Evolutionary conservation across 2,888 invertebrate genomes (phyloP).

Genomic region (Ectemnius continuus): DNA sequence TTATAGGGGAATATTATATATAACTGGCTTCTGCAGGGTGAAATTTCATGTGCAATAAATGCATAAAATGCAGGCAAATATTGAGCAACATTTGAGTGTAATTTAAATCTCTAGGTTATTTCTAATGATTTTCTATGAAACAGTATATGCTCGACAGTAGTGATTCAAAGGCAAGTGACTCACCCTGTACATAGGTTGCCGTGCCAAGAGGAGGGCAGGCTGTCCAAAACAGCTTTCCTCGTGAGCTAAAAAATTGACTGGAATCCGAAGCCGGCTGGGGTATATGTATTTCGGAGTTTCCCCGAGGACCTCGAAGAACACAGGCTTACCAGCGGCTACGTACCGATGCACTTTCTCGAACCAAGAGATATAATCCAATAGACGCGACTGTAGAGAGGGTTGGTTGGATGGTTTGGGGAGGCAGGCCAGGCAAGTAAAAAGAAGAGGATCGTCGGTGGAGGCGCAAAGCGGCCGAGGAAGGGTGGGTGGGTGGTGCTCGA

Average conservation of each 20-base stretch:
- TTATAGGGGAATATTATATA: too few species aligned
- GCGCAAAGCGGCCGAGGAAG: not conserved
- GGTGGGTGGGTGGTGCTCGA: not conserved
- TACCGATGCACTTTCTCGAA: slow-evolving; percentile 55
- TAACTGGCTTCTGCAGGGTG: too few species aligned
- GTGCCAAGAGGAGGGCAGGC: not conserved
- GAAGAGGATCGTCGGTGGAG: slow-evolving; percentile 13
- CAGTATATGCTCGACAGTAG: too few species aligned
- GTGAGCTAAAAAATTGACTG: slow-evolving; percentile 44
- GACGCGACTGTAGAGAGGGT: slow-evolving; percentile 41
- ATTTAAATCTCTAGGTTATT: too few species aligned
- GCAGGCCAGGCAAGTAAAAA: slow-evolving; percentile 35
- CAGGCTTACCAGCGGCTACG: slow-evolving; percentile 29
- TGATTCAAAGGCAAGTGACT: too few species aligned
- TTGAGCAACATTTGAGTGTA: too few species aligned
- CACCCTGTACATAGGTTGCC: not conserved
- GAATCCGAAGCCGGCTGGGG: slow-evolving; percentile 33
- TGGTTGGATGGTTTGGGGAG: not conserved
- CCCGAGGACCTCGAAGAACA: slow-evolving; percentile 19
- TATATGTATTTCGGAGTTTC: slow-evolving; percentile 21
- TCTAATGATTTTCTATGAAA: too few species aligned
- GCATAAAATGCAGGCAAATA: too few species aligned
- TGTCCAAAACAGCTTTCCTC: slow-evolving; percentile 16
- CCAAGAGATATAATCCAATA: slow-evolving; percentile 61
- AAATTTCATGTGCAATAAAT: too few species aligned